A percentile compares a stretch with the other conserved stretches of the same genome.
Conservation (phyloP, 2,797 vertebrate genomes). For the Hoplostethus atlanticus region DNA sequence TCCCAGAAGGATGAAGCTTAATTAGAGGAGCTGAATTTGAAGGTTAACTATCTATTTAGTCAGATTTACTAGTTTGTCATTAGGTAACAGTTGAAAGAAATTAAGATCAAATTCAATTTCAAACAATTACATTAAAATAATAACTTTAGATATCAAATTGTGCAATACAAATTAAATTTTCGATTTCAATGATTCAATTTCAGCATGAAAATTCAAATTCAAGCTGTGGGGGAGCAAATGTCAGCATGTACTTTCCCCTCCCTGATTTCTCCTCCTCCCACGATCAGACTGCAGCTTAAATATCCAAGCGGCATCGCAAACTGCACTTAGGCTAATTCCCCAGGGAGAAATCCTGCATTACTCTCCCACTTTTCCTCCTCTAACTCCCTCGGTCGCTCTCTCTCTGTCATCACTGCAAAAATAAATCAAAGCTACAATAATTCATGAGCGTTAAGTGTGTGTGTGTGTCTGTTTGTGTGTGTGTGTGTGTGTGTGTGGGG, state of each 20-base stretch:
- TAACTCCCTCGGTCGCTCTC: slow-evolving; percentile 36
- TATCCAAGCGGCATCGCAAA: slow-evolving; percentile 71
- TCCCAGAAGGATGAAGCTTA: too few species aligned
- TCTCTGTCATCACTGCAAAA: slow-evolving; percentile 62
- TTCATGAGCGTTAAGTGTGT: slow-evolving; percentile 67
- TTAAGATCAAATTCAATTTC: slow-evolving; percentile 1
- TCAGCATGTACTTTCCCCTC: slow-evolving; percentile 31
- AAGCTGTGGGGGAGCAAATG: slow-evolving; percentile 24
- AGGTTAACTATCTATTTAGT: too few species aligned
- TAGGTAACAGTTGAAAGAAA: slow-evolving; percentile 1
- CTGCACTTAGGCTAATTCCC: slow-evolving; percentile 64
- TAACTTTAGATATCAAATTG: neutral
- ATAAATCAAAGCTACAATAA: slow-evolving; percentile 78
- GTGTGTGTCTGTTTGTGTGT: slow-evolving; percentile 13
- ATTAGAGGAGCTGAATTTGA: too few species aligned
- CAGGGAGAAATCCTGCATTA: slow-evolving; percentile 56
- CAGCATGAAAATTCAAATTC: slow-evolving; percentile 5
- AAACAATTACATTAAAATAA: neutral
- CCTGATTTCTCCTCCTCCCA: slow-evolving; percentile 18
- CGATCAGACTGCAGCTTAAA: slow-evolving; percentile 58
- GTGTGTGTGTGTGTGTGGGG: slow-evolving; percentile 6
- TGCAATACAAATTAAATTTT: slow-evolving; percentile 10
- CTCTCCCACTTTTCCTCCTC: slow-evolving; percentile 47
- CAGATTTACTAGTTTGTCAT: too few species aligned
- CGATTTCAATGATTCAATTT: slow-evolving; percentile 13